phyloP scores from a whole-genome alignment of 2,113 vertebrate genomes.

The Rousettus leschenaultii region DNA sequence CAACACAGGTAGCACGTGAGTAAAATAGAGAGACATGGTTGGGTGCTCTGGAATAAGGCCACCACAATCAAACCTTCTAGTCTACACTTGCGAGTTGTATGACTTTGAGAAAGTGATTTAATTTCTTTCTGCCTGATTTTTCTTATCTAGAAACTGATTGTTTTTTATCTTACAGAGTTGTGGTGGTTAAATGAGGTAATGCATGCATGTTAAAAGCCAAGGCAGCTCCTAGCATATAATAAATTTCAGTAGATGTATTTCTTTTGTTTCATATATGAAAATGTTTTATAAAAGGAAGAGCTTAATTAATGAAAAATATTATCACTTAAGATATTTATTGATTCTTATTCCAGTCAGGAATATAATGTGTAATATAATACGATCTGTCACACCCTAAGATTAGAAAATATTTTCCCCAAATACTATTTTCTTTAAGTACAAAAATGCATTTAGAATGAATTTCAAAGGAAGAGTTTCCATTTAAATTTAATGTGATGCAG shows the following conservation, averaged over 20 bases:
- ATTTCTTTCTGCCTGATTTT: background rate
- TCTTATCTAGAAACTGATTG: slow-evolving; percentile 12
- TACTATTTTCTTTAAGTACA: slow-evolving; percentile 58
- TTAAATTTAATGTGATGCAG: slow-evolving; percentile 69
- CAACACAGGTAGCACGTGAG: accelerated
- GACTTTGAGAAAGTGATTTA: slow-evolving; percentile 38
- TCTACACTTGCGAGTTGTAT: background rate
- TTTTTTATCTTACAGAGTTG: slow-evolving; percentile 28
- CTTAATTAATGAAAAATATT: slow-evolving; percentile 56
- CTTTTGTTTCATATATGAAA: slow-evolving; percentile 24
- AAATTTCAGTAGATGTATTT: slow-evolving; percentile 27
- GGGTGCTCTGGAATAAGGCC: background rate
- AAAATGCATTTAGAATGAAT: slow-evolving; percentile 63
- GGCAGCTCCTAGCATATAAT: background rate
- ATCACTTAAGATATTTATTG: slow-evolving; percentile 26
- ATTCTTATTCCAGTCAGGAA: slow-evolving; percentile 57
- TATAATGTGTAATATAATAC: slow-evolving; percentile 51
- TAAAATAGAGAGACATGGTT: background rate
- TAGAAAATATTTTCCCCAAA: slow-evolving; percentile 65
- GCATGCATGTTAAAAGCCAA: slow-evolving; percentile 25
- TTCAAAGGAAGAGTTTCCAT: slow-evolving; percentile 67
- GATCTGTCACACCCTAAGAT: slow-evolving; percentile 60
- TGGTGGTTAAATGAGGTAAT: slow-evolving; percentile 47
- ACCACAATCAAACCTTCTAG: background rate
- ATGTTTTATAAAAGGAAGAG: slow-evolving; percentile 29